Percentiles rank a stretch among this genome's conserved stretches.
Evolutionary conservation across 1,140 invertebrate species (phyloP).

Genomic region (Brachionus sp.): DNA sequence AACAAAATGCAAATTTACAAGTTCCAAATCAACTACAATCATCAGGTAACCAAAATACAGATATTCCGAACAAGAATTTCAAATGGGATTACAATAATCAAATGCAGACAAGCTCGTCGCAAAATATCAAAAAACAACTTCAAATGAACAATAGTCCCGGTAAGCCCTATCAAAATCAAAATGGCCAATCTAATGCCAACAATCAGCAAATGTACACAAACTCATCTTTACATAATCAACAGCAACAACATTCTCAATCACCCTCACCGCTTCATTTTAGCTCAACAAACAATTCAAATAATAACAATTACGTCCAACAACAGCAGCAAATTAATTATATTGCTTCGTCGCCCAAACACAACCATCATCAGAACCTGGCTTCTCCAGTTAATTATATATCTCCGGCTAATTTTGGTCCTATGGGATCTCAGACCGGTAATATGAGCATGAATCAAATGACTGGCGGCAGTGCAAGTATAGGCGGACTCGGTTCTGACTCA

Average conservation of each 20-base stretch:
- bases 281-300: constrained; percentile 3
- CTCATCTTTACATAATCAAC: neutral
- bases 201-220: constrained; percentile 37
- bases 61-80: constrained; percentile 12
- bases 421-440: neutral
- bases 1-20: neutral
- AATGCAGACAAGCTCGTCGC: neutral
- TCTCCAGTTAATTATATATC: constrained; percentile 40
- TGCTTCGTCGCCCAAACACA: constrained; percentile 28
- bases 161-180: constrained; percentile 18
- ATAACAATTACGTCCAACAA: constrained; percentile 25
- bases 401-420: neutral
- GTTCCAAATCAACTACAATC: neutral
- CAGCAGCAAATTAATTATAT: neutral
- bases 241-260: constrained; percentile 35
- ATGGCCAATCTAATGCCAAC: neutral
- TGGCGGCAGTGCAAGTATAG: neutral
- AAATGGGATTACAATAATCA: constrained; percentile 44
- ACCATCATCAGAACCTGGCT: constrained; percentile 7
- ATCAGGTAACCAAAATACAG: neutral
- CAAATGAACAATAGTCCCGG: constrained; percentile 40
- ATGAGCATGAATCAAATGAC: constrained; percentile 10
- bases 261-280: constrained; percentile 38
- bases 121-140: constrained; percentile 27
- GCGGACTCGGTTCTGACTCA: constrained; percentile 14